These are phyloP conservation scores for Eunapius fragilis DNA, from an alignment of 37 sponge, comb jelly and placozoan species.

Conservation along the genomic window DNA sequence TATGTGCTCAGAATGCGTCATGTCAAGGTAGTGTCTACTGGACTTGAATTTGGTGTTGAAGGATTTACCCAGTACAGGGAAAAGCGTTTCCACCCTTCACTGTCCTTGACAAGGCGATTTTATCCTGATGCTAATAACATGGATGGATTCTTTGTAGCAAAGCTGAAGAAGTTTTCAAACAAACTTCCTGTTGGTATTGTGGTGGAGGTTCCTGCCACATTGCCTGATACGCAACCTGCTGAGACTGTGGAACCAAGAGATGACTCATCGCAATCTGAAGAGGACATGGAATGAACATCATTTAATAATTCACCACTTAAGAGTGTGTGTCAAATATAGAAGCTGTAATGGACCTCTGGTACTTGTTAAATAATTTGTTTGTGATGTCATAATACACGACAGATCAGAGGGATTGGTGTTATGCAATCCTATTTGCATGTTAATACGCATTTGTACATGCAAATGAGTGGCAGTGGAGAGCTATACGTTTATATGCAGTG, in stretches of 20 bases:
- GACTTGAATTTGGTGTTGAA: slow-evolving; percentile 84
- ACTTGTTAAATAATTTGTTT: too few species aligned
- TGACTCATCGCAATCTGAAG: neutral
- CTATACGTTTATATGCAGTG: too few species aligned
- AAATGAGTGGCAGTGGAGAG: too few species aligned
- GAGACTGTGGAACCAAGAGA: too few species aligned
- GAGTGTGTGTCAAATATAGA: too few species aligned
- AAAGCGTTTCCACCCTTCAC: slow-evolving; percentile 90
- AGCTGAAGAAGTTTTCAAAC: slow-evolving; percentile 88
- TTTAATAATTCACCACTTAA: too few species aligned
- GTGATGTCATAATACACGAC: too few species aligned
- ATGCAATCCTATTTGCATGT: too few species aligned
- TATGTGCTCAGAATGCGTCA: slow-evolving; percentile 88
- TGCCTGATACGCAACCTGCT: too few species aligned
- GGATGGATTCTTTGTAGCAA: slow-evolving; percentile 99
- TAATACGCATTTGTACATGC: too few species aligned
- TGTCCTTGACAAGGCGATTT: slow-evolving; percentile 77
- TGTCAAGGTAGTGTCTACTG: slow-evolving; percentile 93
- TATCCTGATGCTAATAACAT: slow-evolving; percentile 98
- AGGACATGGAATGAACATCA: neutral
- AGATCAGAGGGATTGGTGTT: too few species aligned
- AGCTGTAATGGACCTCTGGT: too few species aligned
- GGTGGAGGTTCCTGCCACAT: neutral
- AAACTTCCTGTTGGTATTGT: slow-evolving; percentile 24
- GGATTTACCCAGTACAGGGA: slow-evolving; percentile 85